Conservation (phyloP, 2,888 invertebrate genomes). For the Belgica antarctica region DNA sequence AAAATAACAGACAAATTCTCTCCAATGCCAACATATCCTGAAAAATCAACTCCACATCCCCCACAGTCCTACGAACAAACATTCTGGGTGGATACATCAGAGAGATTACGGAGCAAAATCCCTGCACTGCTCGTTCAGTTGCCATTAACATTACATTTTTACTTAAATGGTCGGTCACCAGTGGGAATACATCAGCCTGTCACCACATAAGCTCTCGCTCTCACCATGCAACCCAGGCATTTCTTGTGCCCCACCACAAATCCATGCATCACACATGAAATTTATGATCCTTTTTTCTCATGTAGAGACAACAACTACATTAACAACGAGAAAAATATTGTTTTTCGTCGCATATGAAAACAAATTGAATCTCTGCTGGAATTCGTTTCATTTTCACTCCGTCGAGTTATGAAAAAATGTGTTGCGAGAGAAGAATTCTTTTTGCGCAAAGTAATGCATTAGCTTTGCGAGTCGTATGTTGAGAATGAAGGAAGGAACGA, state of each 20-base stretch:
- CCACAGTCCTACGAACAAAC: background rate
- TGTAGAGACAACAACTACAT: constrained; percentile 23
- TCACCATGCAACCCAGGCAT: background rate
- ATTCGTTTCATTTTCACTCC: constrained; percentile 13
- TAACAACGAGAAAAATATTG: constrained; percentile 20
- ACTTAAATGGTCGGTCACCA: constrained; percentile 30
- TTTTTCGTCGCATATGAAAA: constrained; percentile 22
- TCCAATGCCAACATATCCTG: background rate
- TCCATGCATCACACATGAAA: constrained; percentile 24
- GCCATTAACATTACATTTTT: constrained; percentile 24
- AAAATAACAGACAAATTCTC: too few relatives aligned
- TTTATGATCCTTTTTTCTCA: constrained; percentile 38
- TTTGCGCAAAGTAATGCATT: constrained; percentile 32
- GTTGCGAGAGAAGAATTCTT: background rate
- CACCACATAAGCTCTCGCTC: constrained; percentile 20
- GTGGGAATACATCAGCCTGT: constrained; percentile 29
- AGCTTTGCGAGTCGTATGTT: constrained; percentile 23
- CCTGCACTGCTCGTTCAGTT: background rate
- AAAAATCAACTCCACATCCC: background rate
- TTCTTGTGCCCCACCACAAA: constrained; percentile 7
- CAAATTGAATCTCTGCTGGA: constrained; percentile 44
- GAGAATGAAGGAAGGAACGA: background rate
- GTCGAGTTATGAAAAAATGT: constrained; percentile 15
- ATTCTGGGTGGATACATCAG: background rate
- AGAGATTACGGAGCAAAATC: background rate